Percentiles rank a stretch among this genome's conserved stretches.
phyloP scores from a whole-genome alignment of 2,888 invertebrate species.

The Limnephilus rhombicus region DNA sequence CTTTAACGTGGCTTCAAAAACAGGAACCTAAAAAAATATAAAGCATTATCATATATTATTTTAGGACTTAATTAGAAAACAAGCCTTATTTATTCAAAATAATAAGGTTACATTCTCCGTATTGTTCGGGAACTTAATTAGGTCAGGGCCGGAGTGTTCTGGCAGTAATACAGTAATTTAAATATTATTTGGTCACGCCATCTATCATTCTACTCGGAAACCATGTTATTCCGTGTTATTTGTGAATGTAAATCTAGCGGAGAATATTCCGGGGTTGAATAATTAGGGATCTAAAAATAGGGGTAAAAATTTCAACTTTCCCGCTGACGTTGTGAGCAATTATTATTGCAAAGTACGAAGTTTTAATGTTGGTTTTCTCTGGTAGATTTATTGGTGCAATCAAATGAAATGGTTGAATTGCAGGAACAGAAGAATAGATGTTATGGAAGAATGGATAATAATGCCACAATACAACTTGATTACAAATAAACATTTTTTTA shows the following conservation, averaged over 20 bases:
- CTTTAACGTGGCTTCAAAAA: too few relatives aligned
- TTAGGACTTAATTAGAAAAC: not conserved
- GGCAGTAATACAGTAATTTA: not conserved
- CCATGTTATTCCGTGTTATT: not conserved
- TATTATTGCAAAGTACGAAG: not conserved
- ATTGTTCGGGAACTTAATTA: not conserved
- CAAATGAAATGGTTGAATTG: not conserved
- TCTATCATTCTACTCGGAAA: conserved; percentile 6
- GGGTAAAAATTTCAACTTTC: not conserved
- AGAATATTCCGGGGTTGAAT: not conserved
- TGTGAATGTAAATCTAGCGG: not conserved
- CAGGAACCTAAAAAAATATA: too few relatives aligned
- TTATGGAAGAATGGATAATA: too few relatives aligned
- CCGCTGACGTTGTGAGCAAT: not conserved
- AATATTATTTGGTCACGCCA: conserved; percentile 40
- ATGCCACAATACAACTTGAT: too few relatives aligned
- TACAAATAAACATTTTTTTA: too few relatives aligned
- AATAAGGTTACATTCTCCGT: conserved; percentile 13
- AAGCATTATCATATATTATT: too few relatives aligned
- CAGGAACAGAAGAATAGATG: too few relatives aligned
- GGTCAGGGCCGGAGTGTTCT: conserved; percentile 11
- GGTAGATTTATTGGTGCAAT: not conserved
- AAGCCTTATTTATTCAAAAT: not conserved
- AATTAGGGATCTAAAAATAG: not conserved
- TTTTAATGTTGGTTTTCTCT: not conserved